These are phyloP conservation scores for Eulithis testata DNA, from an alignment of 2,888 invertebrate species.

Conservation along the genomic window DNA sequence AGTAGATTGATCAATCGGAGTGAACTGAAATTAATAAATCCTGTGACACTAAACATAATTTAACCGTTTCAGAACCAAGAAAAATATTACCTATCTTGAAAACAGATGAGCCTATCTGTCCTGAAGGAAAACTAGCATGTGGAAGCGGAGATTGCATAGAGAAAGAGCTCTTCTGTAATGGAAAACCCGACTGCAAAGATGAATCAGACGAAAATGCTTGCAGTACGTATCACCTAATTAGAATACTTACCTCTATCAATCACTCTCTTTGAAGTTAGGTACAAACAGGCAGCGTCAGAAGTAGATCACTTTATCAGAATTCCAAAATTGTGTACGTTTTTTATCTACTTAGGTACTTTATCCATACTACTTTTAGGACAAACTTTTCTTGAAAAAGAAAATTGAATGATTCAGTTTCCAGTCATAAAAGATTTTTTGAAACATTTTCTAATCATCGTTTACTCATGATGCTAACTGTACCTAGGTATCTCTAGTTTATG, in stretches of 20 bases:
- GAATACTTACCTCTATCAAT: not conserved
- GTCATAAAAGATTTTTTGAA: no score
- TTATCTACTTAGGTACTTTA: no score
- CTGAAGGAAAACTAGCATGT: slow-evolving; percentile 95
- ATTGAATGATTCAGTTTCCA: no score
- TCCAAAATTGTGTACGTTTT: no score
- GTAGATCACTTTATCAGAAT: no score
- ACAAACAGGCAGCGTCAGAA: no score
- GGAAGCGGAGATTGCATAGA: slow-evolving; percentile 97
- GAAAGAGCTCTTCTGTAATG: slow-evolving; percentile 96
- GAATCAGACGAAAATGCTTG: slow-evolving; percentile 98
- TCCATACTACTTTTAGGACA: no score
- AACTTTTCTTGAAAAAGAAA: no score
- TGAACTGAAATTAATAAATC: not conserved
- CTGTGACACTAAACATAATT: not conserved
- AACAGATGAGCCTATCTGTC: slow-evolving; percentile 96
- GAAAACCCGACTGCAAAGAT: slow-evolving; percentile 96
- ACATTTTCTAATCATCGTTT: no score
- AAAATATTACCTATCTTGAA: slow-evolving; percentile 95
- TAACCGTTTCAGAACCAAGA: slow-evolving; percentile 90
- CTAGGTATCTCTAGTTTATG: not conserved
- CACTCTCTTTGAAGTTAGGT: no score
- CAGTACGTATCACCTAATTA: slow-evolving; percentile 87
- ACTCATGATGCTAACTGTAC: not conserved
- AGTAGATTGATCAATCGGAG: no score